Base-by-base conservation (phyloP, 2,113 vertebrate species). In the Tenrec ecaudatus region DNA sequence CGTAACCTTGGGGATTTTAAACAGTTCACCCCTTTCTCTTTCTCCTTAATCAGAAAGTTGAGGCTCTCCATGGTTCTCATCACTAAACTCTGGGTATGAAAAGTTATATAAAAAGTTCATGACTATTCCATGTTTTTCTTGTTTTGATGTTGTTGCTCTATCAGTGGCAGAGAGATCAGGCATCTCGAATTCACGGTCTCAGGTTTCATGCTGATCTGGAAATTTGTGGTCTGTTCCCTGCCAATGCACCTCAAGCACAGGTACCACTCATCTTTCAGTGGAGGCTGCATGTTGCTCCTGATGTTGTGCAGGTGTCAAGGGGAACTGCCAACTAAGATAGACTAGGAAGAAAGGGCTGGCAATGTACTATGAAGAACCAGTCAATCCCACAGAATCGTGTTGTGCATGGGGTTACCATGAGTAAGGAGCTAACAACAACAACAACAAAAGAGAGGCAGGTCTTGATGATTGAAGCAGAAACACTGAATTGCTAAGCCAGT, bases 1-100 rank as follows among this genome's bases (percentile, higher is more conserved):
- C 84, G 96, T 97, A 96, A 89, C 93, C 96, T 96, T 96, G 95
- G 96, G 93, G 94, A 96, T 96, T 95, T 96, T 95, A 96, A 96
- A 96, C 92, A 96, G 71, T 94, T 94, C 79, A 87, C 82, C 86
- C 90, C 6, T 96, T 90, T 93, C 93, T 93, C 92, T 92, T 95
- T 75, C 75, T 93, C 58, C 69, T 83, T 96, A 93, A 93, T 95
- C 93, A 95, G 53, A 80, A 57, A 95, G 90, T 33, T 94, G 78
- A 89, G 79, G 19, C 91, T 96, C 82, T 89, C 82, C 76, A 57
- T 92, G 79, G 58, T 91, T 92, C 82, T 94, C 85, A 77, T 90
- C 90, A 90, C 85, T 86, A 94, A 89, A 85, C 78, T 89, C 68
- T 62, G 92, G 69, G 40, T 82, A 88, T 90, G 86, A 95, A 92